Conservation (phyloP, 2,888 invertebrate genomes). For the Neoitamus cyanurus region DNA sequence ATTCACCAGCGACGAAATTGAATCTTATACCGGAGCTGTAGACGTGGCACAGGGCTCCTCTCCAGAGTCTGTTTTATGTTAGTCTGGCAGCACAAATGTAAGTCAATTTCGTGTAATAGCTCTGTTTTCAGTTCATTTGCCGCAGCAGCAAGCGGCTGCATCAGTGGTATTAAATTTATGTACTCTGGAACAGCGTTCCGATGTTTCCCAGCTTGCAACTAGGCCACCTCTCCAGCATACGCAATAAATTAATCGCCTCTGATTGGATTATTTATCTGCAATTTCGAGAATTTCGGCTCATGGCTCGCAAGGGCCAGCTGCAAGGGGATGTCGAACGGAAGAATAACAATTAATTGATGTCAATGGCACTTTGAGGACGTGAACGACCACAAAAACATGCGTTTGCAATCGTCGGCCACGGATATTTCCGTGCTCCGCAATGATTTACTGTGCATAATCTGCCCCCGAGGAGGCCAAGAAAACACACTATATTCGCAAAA, state of each 20-base stretch:
- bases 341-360: conserved; percentile 32
- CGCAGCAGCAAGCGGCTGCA: not conserved
- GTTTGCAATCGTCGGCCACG: not conserved
- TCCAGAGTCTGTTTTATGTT: not conserved
- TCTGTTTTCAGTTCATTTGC: conserved; percentile 27
- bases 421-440: not conserved
- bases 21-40: not conserved
- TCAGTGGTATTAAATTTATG: not conserved
- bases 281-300: not conserved
- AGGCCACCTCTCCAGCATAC: not conserved
- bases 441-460: conserved; percentile 18
- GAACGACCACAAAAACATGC: not conserved
- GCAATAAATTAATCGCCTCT: conserved; percentile 12
- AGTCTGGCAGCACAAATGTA: not conserved
- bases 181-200: not conserved
- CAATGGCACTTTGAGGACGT: not conserved
- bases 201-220: not conserved
- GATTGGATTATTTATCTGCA: conserved; percentile 24
- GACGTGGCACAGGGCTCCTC: not conserved
- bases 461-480: not conserved
- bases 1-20: not conserved
- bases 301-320: not conserved
- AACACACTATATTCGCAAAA: not conserved
- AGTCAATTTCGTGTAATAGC: conserved; percentile 16
- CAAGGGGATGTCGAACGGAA: conserved; percentile 9